Evolutionary conservation across 2,888 invertebrate genomes (phyloP).

Genomic region (Yponomeuta malinellus): DNA sequence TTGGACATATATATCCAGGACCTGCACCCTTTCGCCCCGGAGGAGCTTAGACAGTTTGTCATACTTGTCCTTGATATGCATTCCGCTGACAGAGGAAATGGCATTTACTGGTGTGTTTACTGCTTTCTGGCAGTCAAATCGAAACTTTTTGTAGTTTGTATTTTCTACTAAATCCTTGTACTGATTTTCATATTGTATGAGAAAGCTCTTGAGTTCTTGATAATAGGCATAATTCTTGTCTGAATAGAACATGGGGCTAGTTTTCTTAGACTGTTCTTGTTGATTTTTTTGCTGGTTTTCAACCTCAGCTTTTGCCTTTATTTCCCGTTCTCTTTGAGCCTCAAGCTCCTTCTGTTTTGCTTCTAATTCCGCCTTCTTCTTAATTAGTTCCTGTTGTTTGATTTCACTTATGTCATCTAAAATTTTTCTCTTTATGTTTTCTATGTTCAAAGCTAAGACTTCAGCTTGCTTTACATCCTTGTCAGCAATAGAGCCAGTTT

Average conservation of each 20-base stretch:
- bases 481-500: constrained; percentile 57
- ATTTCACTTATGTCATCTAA: constrained; percentile 46
- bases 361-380: constrained; percentile 44
- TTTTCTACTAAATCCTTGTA: constrained; percentile 78
- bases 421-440: constrained; percentile 63
- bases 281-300: constrained; percentile 27
- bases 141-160: constrained; percentile 81
- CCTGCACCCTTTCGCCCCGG: constrained; percentile 79
- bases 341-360: constrained; percentile 27
- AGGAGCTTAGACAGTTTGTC: constrained; percentile 83
- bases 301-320: constrained; percentile 23
- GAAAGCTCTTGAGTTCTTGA: constrained; percentile 71
- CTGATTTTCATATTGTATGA: constrained; percentile 74
- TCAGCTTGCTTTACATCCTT: constrained; percentile 75
- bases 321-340: constrained; percentile 42
- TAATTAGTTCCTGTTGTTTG: constrained; percentile 38
- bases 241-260: constrained; percentile 65
- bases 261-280: constrained; percentile 29
- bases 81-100: constrained; percentile 83
- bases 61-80: constrained; percentile 83
- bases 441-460: constrained; percentile 60
- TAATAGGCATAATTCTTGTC: constrained; percentile 69
- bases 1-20: constrained; percentile 76
- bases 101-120: constrained; percentile 92
- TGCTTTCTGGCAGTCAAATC: constrained; percentile 89